Evolutionary conservation across 2,888 invertebrate genomes (phyloP).

Genomic region (Noctua comes): DNA sequence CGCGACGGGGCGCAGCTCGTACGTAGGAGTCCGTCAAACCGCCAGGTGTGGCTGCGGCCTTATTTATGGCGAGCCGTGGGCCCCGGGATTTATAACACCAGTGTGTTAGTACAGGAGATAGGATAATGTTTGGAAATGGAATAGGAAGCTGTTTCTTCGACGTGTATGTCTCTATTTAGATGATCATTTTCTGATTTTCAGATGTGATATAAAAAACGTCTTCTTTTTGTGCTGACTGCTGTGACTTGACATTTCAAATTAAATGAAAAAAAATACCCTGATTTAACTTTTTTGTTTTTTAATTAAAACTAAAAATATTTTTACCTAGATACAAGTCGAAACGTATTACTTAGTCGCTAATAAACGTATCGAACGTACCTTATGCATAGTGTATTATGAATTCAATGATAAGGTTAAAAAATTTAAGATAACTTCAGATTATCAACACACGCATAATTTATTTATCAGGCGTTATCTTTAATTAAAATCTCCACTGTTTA

Average conservation of each 20-base stretch:
- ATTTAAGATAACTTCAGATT: conserved; percentile 23
- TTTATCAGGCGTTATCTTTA: conserved; percentile 17
- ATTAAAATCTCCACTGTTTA: conserved; percentile 36
- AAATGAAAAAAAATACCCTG: no score
- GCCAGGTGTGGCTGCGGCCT: conserved; percentile 82
- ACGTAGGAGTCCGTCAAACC: conserved; percentile 82
- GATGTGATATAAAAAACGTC: not conserved
- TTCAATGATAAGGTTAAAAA: not conserved
- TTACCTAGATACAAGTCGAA: not conserved
- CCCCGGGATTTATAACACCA: conserved; percentile 78
- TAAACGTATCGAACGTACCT: not conserved
- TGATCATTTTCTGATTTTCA: not conserved
- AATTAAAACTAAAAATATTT: not conserved
- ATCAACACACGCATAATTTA: conserved; percentile 11
- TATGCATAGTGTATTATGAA: not conserved
- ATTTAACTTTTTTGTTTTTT: no score
- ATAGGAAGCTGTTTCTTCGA: conserved; percentile 20
- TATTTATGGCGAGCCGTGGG: conserved; percentile 82
- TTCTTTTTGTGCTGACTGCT: not conserved
- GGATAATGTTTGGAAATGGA: conserved; percentile 10
- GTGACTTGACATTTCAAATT: not conserved
- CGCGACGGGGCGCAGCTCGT: conserved; percentile 57
- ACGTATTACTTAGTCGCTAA: not conserved
- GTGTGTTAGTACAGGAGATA: conserved; percentile 66
- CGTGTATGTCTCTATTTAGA: not conserved